phyloP scores from a whole-genome alignment of 2,113 vertebrate species.

The Sterrhoptilus dennistouni region DNA sequence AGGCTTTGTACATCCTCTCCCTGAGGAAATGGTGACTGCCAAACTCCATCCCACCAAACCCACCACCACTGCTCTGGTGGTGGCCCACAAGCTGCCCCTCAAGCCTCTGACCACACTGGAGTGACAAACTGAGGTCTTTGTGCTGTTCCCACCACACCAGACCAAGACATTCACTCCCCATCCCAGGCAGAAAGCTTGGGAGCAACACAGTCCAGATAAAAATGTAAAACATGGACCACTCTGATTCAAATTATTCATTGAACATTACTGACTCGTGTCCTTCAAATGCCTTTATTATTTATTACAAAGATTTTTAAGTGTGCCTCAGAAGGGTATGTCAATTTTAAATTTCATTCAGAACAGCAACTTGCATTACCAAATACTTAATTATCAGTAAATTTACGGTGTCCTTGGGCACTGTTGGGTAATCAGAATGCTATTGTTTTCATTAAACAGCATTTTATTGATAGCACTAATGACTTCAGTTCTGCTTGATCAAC shows the following conservation, averaged over 20 bases:
- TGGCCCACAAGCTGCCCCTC: background rate
- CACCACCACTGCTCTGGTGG: background rate
- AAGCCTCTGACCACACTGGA: background rate
- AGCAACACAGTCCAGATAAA: background rate
- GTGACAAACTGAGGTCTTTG: background rate
- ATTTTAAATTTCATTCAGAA: slow-evolving; percentile 23
- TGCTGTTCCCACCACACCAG: background rate
- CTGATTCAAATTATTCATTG: background rate
- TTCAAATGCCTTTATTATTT: background rate
- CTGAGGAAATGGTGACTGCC: background rate
- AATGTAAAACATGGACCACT: background rate
- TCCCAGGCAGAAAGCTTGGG: background rate
- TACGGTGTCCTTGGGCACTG: slow-evolving; percentile 37
- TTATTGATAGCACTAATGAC: slow-evolving; percentile 41
- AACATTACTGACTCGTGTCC: background rate
- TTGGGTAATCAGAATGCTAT: slow-evolving; percentile 30
- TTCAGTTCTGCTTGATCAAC: slow-evolving; percentile 63
- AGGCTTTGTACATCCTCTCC: background rate
- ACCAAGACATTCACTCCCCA: accelerated
- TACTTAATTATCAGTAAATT: slow-evolving; percentile 52
- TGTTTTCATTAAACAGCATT: slow-evolving; percentile 51
- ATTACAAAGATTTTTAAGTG: background rate
- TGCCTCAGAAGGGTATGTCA: background rate
- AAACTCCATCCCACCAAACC: background rate
- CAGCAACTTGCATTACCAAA: background rate